Base-by-base conservation (phyloP, 2,888 invertebrate genomes). In the Campopleginae sp. region DNA sequence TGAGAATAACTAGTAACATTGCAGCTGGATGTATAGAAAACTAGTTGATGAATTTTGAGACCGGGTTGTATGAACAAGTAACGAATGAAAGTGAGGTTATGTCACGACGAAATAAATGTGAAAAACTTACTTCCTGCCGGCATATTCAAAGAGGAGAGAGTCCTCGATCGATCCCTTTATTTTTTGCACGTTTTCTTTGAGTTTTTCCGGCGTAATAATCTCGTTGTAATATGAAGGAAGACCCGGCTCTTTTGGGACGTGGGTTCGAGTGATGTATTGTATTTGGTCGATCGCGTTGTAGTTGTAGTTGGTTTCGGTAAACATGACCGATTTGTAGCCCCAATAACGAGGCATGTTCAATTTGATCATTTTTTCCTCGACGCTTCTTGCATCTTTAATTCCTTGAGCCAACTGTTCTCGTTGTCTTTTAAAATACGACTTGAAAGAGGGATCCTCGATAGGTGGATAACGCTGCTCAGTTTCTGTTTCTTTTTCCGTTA, bases 331-430 rank as follows among this genome's bases (percentile, higher is more conserved):
- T 90, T 95, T 95, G 94, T 96, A 98, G 1, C 98, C 98, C 92
- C 97, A 98, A 92, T 96, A 98, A 71, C 95, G 95, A 0, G 97
- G 97, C 96, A 98, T 96, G 92, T 98, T 98, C 33, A 98, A 90
- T 88, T 97, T 97, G 75, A 97, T 96, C 89, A 97, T 95, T 91
- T 98, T 98, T 92, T 98, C 97, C 94, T 98, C 98, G 0, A 98
- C 95, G 0, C 97, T 97, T 80, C 95, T 95, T 14, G 97, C 90
- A 0, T 94, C 92, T 91, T 95, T 95, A 17, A 98, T 95, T 90
- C 95, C 94, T 19, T 96, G 94, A 89, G 96, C 94, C 92, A 95
- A 94, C 1, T 90, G 87, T 86, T 95, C 91, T 0, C 94, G 93
- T 80, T 94, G 92, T 63, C 96, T 94, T 89, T 94, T 92, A 82